Evolutionary conservation across 2,888 invertebrate species (phyloP).

Genomic region (Thereva nobilitata): DNA sequence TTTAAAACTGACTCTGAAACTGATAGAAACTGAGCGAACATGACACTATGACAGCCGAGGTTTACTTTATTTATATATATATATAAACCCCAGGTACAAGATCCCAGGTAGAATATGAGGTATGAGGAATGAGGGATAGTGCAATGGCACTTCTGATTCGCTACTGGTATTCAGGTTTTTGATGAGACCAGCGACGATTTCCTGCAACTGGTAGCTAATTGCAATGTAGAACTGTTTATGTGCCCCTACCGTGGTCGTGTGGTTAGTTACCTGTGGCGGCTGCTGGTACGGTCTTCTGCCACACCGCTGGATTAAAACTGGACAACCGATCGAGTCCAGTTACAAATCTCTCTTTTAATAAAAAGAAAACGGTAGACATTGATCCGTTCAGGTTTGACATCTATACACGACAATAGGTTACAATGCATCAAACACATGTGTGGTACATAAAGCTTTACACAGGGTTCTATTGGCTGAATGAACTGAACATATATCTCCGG

Average conservation of each 20-base stretch:
- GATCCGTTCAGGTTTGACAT: slow-evolving; percentile 1
- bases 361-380: slow-evolving; percentile 2
- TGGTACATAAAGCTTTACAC: not conserved
- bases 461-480: slow-evolving; percentile 28
- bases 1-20: slow-evolving; percentile 1
- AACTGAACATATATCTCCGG: not conserved
- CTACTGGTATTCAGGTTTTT: slow-evolving; percentile 2
- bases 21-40: slow-evolving; percentile 2
- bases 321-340: not conserved
- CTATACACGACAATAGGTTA: slow-evolving; percentile 17
- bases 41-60: not conserved
- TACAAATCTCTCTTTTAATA: not conserved
- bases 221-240: slow-evolving; percentile 17
- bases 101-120: too few relatives aligned
- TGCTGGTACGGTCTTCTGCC: slow-evolving; percentile 11
- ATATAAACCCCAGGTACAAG: too few relatives aligned
- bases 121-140: not conserved
- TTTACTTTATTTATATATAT: too few relatives aligned
- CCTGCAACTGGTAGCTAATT: slow-evolving; percentile 19
- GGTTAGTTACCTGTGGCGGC: not conserved
- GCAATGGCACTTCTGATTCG: slow-evolving; percentile 29
- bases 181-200: slow-evolving; percentile 5
- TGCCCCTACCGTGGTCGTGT: slow-evolving; percentile 21
- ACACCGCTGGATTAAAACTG: not conserved
- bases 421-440: slow-evolving; percentile 14